Conservation (phyloP, 1,140 invertebrate species). For the Pseudomyrmex dendroicus region DNA sequence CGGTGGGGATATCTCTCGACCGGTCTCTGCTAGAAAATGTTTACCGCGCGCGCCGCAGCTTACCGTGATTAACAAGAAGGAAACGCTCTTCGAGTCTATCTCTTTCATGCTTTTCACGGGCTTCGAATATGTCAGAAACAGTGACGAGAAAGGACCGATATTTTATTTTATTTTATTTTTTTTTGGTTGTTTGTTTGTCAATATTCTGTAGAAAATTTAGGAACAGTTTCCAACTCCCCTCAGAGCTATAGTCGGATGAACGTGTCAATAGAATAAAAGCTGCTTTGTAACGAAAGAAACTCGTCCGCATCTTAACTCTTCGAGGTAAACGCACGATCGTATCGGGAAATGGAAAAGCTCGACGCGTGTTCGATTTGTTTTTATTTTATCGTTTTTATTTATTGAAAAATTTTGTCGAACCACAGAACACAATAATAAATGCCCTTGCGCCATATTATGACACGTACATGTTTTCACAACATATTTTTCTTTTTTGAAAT, state of each 20-base stretch:
- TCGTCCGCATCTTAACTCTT: background rate
- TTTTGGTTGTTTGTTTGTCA: background rate
- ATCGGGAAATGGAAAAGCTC: background rate
- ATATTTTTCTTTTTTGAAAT: too few relatives aligned
- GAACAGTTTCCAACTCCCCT: background rate
- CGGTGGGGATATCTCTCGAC: background rate
- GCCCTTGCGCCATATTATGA: too few relatives aligned
- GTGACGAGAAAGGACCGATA: background rate
- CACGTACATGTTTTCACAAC: too few relatives aligned
- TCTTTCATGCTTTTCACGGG: background rate
- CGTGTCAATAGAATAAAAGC: conserved; percentile 1
- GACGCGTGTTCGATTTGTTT: background rate
- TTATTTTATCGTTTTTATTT: background rate
- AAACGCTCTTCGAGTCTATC: background rate
- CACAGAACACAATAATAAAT: background rate
- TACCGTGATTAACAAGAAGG: conserved; percentile 12
- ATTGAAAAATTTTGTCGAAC: conserved; percentile 27
- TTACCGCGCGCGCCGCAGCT: background rate
- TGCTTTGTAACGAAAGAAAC: background rate
- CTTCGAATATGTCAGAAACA: background rate
- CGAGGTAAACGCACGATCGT: too few relatives aligned
- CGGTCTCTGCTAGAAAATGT: conserved; percentile 17
- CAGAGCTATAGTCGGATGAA: background rate
- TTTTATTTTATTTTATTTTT: background rate
- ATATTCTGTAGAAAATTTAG: conserved; percentile 14